phyloP scores from a whole-genome alignment of 2,888 invertebrate genomes.

The Hypomecis atomaria region DNA sequence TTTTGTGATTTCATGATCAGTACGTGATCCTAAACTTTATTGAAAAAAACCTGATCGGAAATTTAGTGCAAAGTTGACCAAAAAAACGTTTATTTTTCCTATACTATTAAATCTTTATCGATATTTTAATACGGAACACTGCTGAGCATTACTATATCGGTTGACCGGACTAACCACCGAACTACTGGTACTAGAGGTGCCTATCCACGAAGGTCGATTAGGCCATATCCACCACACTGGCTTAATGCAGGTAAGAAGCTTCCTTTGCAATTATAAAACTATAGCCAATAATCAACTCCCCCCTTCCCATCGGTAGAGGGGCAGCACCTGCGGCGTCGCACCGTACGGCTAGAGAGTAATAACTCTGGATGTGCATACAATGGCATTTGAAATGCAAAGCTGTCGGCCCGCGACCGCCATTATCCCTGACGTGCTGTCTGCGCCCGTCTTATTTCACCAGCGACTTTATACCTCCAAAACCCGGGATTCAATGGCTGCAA shows the following conservation, averaged over 20 bases:
- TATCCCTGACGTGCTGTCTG: constrained; percentile 57
- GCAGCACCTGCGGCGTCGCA: constrained; percentile 46
- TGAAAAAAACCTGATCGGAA: too few relatives aligned
- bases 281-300: not conserved
- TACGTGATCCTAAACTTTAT: too few relatives aligned
- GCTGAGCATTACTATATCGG: too few relatives aligned
- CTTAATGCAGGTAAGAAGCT: not conserved
- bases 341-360: constrained; percentile 73
- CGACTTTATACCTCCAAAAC: constrained; percentile 19
- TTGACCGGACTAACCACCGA: too few relatives aligned
- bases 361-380: constrained; percentile 85
- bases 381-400: constrained; percentile 82
- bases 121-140: too few relatives aligned
- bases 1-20: too few relatives aligned
- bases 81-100: too few relatives aligned
- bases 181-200: too few relatives aligned
- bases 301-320: too few relatives aligned
- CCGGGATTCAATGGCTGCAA: not conserved
- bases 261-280: not conserved
- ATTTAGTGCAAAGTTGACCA: too few relatives aligned
- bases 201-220: too few relatives aligned
- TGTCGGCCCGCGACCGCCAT: constrained; percentile 66
- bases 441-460: constrained; percentile 26
- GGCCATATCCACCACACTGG: not conserved
- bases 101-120: too few relatives aligned